These are phyloP conservation scores for Pachliopta kotzebuea DNA, from an alignment of 2,888 invertebrate genomes.

Conservation along the genomic window DNA sequence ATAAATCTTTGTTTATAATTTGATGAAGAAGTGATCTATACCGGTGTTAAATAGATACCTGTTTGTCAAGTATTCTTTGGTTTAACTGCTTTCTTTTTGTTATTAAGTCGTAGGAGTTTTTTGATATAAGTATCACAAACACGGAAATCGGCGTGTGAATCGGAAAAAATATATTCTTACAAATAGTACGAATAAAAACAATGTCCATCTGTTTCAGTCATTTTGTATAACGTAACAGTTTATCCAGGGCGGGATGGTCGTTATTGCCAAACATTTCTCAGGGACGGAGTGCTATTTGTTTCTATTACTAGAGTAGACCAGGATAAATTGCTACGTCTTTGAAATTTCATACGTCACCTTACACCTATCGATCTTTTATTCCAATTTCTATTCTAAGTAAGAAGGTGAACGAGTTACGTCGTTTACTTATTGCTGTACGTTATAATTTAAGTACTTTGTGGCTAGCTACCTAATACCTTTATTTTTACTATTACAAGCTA, in stretches of 20 bases:
- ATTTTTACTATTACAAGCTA: too few species aligned
- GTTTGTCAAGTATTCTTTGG: too few species aligned
- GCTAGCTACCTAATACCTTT: too few species aligned
- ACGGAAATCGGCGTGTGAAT: neutral
- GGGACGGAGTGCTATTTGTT: conserved; percentile 22
- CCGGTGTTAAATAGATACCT: too few species aligned
- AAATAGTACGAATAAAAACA: conserved; percentile 1
- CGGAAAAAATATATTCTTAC: neutral
- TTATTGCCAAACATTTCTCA: conserved; percentile 24
- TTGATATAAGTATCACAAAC: neutral
- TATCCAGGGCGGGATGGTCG: conserved; percentile 10
- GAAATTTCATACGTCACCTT: conserved; percentile 10
- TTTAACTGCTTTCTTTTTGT: too few species aligned
- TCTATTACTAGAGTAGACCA: conserved; percentile 17
- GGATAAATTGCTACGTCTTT: conserved; percentile 18
- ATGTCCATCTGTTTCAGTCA: conserved; percentile 8
- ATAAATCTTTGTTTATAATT: too few species aligned
- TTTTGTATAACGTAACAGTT: conserved; percentile 18
- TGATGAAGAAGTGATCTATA: too few species aligned
- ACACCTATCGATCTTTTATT: conserved; percentile 1
- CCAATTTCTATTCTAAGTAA: neutral
- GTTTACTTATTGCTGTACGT: too few species aligned
- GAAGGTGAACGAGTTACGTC: neutral
- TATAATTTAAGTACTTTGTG: too few species aligned
- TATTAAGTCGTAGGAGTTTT: too few species aligned